Conservation (phyloP, 2,797 vertebrate species). For the Sebastes kiyomatsui region DNA sequence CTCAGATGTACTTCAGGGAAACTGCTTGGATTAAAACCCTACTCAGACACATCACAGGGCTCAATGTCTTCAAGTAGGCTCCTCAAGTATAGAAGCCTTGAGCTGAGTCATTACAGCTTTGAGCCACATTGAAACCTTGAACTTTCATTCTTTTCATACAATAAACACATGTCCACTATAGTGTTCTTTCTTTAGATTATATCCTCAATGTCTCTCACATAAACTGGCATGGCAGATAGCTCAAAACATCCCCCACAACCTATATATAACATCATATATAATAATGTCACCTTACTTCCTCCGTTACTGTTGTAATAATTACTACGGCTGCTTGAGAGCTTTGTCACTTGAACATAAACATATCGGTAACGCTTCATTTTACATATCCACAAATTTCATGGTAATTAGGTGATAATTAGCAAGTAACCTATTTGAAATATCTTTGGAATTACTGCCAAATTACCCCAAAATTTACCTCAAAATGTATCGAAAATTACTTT, state of each 20-base stretch:
- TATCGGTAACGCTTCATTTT: background rate
- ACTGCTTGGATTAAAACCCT: background rate
- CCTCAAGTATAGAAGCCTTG: conserved; percentile 2
- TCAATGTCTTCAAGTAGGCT: conserved; percentile 4
- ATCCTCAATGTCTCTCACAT: background rate
- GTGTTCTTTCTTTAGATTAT: background rate
- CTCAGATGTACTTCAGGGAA: conserved; percentile 8
- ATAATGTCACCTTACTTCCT: background rate
- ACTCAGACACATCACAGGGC: background rate
- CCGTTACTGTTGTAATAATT: too few species aligned
- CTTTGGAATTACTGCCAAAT: too few species aligned
- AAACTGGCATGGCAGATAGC: background rate
- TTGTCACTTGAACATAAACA: background rate
- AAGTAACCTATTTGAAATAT: too few species aligned
- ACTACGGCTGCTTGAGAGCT: too few species aligned
- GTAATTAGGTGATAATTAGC: too few species aligned
- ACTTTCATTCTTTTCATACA: background rate
- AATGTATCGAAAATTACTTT: too few species aligned
- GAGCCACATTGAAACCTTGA: background rate
- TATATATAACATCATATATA: background rate
- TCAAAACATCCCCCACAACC: background rate
- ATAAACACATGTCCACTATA: background rate
- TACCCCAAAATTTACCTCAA: rapidly evolving
- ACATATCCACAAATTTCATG: too few species aligned
- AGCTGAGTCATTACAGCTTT: conserved; percentile 2